Evolutionary conservation across 92 coral and sea anemone species (phyloP), one percentile per base, ranked within the genome.

Genomic region (Heteractis magnifica): DNA sequence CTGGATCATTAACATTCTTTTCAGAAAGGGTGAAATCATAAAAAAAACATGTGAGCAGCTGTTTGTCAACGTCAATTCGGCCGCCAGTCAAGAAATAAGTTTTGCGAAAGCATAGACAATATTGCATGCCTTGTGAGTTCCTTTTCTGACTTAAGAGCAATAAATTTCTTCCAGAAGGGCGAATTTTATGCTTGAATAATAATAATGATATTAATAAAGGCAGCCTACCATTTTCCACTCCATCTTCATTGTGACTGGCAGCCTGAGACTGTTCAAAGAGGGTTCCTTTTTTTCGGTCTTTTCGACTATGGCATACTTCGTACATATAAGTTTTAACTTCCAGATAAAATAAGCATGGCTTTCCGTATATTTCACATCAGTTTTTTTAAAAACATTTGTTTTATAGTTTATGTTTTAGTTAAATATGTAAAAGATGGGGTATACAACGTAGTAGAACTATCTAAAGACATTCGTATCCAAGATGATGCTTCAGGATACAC

Each of bases 381-480:
- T 41, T 72, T 23, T 34, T 72, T 72, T 26, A 26, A 50, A 4
- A 26, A 18, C 51, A 26, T 23, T 72, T 41, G 5, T 50, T 72
- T 72, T 41, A 10, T 26, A 23, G 50, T 72, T 41, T 23, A 41
- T 71, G 75, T 71, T 18, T 71, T 71, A 71, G 75, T 71, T 23
- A 71, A 71, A 71, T 71, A 71, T 71, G 49, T 71, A 44, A 71
- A 71, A 44, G 75, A 71, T 71, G 75, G 75, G 8, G 34, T 72
- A 1, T 72, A 41, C 77, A 23, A 11, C 53, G 77, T 72, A 11
- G 77, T 72, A 50, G 77, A 72, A 50, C 26, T 26, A 26, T 72
- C 53, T 13, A 72, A 72, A 18, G 77, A 72, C 50, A 23, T 72
- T 4, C 50, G 77, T 41, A 50, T 50, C 0, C 51, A 72, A 41